Percentiles rank a stretch among this genome's conserved stretches.
Evolutionary conservation across 2,797 vertebrate genomes (phyloP).

Genomic region (Takifugu ocellatus): DNA sequence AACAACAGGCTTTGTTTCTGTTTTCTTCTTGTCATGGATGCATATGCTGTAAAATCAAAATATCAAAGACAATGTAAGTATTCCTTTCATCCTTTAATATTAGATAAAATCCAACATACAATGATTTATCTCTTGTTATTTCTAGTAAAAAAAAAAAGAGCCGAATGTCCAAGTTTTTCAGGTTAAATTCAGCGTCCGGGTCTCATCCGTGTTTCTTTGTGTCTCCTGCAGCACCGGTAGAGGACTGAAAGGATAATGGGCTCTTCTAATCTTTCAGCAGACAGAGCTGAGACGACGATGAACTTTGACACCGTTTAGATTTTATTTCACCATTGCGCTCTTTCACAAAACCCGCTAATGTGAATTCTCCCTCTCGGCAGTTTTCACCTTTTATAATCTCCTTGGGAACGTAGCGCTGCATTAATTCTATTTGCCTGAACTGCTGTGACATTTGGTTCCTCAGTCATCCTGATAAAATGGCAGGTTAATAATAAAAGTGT

Average conservation of each 20-base stretch:
- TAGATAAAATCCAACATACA: too few relatives aligned
- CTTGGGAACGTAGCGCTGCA: slow-evolving; percentile 22
- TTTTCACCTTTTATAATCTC: slow-evolving; percentile 18
- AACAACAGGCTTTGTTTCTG: too few relatives aligned
- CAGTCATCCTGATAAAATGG: slow-evolving; percentile 3
- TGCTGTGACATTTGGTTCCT: slow-evolving; percentile 3
- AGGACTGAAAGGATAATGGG: slow-evolving; percentile 9
- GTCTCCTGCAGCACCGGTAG: neutral
- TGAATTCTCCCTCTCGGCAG: slow-evolving; percentile 7
- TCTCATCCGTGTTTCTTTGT: neutral
- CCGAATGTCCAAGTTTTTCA: neutral
- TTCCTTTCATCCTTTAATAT: too few relatives aligned
- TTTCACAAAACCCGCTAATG: slow-evolving; percentile 22
- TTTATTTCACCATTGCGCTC: neutral
- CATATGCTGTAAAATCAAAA: too few relatives aligned
- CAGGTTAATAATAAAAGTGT: slow-evolving; percentile 17
- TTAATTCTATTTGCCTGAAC: slow-evolving; percentile 11
- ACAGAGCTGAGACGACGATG: slow-evolving; percentile 7
- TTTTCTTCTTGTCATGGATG: too few relatives aligned
- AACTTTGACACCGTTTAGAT: slow-evolving; percentile 5
- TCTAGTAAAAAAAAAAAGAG: too few relatives aligned
- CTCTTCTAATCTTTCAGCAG: slow-evolving; percentile 12
- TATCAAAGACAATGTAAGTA: too few relatives aligned
- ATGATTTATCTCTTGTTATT: too few relatives aligned
- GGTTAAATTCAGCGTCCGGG: neutral